Evolutionary conservation across 2,113 vertebrate genomes (phyloP), one percentile per base, ranked within the genome.

Genomic region (Gasterosteus aculeatus): DNA sequence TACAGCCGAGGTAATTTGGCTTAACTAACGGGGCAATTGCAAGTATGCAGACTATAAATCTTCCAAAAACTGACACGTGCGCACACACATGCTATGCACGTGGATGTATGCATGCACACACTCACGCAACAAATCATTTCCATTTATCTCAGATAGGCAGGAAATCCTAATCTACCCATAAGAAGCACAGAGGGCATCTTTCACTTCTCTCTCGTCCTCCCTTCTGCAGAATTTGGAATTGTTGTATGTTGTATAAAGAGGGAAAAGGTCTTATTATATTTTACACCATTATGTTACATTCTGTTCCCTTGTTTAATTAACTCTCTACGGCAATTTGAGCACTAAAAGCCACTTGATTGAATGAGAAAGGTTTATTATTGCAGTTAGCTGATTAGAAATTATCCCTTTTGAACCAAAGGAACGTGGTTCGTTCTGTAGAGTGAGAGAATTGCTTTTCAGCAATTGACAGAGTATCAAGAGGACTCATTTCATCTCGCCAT

Each of bases 1-100:
- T 72, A 82, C 78, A 75, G 73, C 65, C 61, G 85, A 72, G 81
- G 83, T 89, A 89, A 86, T 89, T 88, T 87, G 78, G 79, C 79
- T 83, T 83, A 87, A 81, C 78, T 73, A 78, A 64, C 29, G 10
- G 29, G 78, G 80, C 39, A 44, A 85, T 58, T 82, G 60, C 70
- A 80, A 77, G 68, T 66, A 59, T 75, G 71, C 80, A 79, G 26
- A 73, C 66, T 57, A 84, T 85, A 87, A 89, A 91, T 90, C 85
- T 80, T 74, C 51, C 73, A 63, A 53, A 78, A 49, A 78, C 74
- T 61, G 22, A 54, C 53, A 60, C 18, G 10, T 22, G 53, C 3
- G 5, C 60, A 47, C 46, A 53, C 38, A 29, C 60, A 67, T 42
- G 22, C 22, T 19, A 9, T 35, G 14, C 58, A 60, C 26, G 4